Evolutionary conservation across 2,797 vertebrate genomes (phyloP).

Genomic region (Coendou prehensilis): DNA sequence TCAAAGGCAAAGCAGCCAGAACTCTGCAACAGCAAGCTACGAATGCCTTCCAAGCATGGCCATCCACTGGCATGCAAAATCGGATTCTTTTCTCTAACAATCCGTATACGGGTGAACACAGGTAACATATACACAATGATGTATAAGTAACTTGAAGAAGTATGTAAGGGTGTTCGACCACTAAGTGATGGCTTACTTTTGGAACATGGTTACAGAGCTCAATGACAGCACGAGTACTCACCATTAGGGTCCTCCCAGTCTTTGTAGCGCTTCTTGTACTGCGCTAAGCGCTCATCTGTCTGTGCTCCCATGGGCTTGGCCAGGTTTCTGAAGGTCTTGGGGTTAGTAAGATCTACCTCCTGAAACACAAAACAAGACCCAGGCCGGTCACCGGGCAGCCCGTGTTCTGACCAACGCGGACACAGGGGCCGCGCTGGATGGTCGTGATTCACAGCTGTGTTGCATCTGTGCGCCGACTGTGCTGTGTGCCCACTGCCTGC

Average conservation of each 20-base stretch:
- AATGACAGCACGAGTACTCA: conserved; percentile 81
- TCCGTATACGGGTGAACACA: background rate
- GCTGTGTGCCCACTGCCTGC: background rate
- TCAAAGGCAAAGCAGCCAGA: background rate
- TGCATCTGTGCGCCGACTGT: background rate
- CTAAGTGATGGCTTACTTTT: background rate
- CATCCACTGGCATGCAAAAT: background rate
- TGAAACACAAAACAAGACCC: conserved; percentile 77
- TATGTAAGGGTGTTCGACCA: background rate
- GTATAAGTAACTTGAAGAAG: background rate
- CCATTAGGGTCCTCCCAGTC: conserved; percentile 99
- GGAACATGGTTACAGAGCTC: background rate
- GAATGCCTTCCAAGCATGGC: background rate
- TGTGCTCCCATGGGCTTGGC: conserved; percentile 99
- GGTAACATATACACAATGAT: background rate
- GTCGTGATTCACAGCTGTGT: background rate
- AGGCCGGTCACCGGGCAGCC: background rate
- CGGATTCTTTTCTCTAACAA: background rate
- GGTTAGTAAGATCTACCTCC: conserved; percentile 97
- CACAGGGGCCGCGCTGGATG: background rate
- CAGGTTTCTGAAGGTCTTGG: conserved; percentile 98
- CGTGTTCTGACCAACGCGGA: background rate
- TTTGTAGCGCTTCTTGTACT: conserved; percentile 99
- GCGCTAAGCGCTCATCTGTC: conserved; percentile 96
- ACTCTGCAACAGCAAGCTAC: background rate